A percentile compares a stretch with the other conserved stretches of the same genome.
Evolutionary conservation across 2,888 invertebrate genomes (phyloP).

Genomic region (Rhamnusium bicolor): DNA sequence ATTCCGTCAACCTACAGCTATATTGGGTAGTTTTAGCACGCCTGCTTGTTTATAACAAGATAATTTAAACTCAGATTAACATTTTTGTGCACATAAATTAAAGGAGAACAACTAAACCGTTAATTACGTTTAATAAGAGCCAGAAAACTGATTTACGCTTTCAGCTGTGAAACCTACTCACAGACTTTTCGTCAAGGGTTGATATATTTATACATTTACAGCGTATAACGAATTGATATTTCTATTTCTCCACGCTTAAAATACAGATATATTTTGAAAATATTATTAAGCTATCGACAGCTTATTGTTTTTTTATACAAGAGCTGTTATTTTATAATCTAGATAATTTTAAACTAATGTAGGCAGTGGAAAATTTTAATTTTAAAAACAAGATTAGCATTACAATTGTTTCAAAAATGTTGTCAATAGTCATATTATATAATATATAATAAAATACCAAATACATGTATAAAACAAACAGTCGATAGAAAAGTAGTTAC

Average conservation of each 20-base stretch:
- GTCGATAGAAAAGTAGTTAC: no score
- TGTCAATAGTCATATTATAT: no score
- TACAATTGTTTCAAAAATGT: no score
- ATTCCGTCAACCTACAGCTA: constrained; percentile 19
- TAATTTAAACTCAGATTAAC: constrained; percentile 25
- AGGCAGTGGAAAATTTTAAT: no score
- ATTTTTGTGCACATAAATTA: constrained; percentile 19
- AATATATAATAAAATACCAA: no score
- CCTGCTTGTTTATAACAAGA: constrained; percentile 19
- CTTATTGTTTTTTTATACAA: no score
- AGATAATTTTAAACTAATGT: no score
- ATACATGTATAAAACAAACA: no score
- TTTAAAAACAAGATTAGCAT: no score
- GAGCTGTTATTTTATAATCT: no score
- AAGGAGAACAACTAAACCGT: not conserved
- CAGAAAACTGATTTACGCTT: not conserved
- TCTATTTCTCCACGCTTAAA: not conserved
- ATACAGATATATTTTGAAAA: no score
- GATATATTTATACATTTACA: not conserved
- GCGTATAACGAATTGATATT: not conserved
- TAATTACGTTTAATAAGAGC: constrained; percentile 3
- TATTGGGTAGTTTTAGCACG: constrained; percentile 13
- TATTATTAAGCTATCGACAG: no score
- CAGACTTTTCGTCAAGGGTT: not conserved
- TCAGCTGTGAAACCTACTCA: not conserved